These are phyloP conservation scores for Synodontis membranacea DNA, from an alignment of 2,113 vertebrate genomes.

Conservation along the genomic window DNA sequence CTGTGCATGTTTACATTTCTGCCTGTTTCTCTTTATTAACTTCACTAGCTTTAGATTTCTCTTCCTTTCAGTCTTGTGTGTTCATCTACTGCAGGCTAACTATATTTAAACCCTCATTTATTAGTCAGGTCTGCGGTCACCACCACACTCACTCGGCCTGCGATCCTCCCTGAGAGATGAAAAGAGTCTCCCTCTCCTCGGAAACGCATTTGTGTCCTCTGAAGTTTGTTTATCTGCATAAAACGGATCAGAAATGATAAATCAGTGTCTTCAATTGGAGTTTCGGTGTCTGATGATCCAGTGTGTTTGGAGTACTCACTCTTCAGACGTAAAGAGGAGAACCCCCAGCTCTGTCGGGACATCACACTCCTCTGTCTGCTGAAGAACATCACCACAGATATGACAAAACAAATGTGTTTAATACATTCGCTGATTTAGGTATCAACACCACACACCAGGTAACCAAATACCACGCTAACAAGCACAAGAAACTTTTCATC, in stretches of 20 bases:
- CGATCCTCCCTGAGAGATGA: slow-evolving; percentile 39
- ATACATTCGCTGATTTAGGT: background rate
- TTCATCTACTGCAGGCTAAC: background rate
- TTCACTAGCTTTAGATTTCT: background rate
- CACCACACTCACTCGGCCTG: slow-evolving; percentile 26
- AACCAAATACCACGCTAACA: background rate
- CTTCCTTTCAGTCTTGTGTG: background rate
- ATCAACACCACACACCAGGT: background rate
- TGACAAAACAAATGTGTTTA: slow-evolving; percentile 18
- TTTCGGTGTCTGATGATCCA: background rate
- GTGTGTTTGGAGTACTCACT: slow-evolving; percentile 56
- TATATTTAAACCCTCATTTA: background rate
- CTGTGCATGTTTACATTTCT: background rate
- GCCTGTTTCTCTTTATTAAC: background rate
- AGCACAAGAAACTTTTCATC: background rate
- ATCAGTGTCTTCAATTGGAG: no score
- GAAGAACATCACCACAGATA: background rate
- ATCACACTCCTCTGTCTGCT: slow-evolving; percentile 23
- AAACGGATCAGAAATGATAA: background rate
- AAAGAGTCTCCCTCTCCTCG: slow-evolving; percentile 34
- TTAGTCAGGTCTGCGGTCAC: background rate
- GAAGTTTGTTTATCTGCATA: background rate
- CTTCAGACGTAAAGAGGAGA: slow-evolving; percentile 67
- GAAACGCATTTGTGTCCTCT: slow-evolving; percentile 35
- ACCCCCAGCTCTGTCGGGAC: slow-evolving; percentile 59